Evolutionary conservation across 2,888 invertebrate species (phyloP).

Genomic region (Tinea semifulvella): DNA sequence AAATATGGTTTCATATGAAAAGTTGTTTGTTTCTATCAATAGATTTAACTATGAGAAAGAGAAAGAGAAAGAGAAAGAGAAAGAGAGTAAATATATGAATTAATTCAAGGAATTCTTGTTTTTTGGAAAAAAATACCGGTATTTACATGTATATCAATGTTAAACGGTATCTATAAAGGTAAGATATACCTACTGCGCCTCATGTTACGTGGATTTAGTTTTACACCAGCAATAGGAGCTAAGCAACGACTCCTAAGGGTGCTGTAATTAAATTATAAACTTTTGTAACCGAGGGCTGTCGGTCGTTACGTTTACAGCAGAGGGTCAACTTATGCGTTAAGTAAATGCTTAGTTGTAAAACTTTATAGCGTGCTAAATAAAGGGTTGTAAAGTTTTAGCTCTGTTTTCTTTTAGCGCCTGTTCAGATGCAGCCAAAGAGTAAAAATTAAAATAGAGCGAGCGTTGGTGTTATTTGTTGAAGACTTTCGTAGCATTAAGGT

Average conservation of each 20-base stretch:
- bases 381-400: conserved; percentile 56
- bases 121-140: no score
- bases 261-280: conserved; percentile 65
- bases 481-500: no score
- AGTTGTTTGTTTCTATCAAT: no score
- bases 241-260: conserved; percentile 51
- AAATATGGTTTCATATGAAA: no score
- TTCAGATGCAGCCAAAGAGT: no score
- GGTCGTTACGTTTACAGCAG: conserved; percentile 19
- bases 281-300: conserved; percentile 36
- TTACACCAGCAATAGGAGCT: neutral
- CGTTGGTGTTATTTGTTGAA: no score
- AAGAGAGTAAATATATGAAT: neutral
- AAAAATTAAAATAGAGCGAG: no score
- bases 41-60: neutral
- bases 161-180: neutral
- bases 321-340: conserved; percentile 58
- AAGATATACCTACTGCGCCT: neutral
- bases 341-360: conserved; percentile 60
- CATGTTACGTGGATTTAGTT: conserved; percentile 5
- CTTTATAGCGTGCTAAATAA: conserved; percentile 62
- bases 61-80: neutral
- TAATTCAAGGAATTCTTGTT: no score
- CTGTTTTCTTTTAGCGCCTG: conserved; percentile 34
- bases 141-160: neutral